phyloP scores from a whole-genome alignment of 1,140 invertebrate species.

The Drosophila sturtevanti region DNA sequence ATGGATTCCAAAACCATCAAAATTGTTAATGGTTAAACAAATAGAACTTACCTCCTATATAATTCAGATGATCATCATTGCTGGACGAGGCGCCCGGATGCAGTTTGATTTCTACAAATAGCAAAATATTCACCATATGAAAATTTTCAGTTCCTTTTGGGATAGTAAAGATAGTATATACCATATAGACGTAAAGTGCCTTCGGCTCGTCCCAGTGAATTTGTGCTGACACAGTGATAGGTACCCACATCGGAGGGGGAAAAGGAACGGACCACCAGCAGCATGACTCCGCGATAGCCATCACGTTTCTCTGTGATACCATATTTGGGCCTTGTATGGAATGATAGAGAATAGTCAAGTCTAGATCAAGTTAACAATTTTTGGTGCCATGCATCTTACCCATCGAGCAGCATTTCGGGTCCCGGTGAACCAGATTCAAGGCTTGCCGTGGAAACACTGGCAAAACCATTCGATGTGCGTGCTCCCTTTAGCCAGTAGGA shows the following conservation, averaged over 20 bases:
- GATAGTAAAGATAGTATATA: constrained; percentile 84
- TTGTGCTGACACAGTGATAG: constrained; percentile 95
- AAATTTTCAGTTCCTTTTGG: neutral
- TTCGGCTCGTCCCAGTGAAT: constrained; percentile 93
- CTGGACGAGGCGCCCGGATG: constrained; percentile 75
- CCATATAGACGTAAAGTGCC: constrained; percentile 93
- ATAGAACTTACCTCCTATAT: constrained; percentile 75
- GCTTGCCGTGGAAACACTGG: constrained; percentile 69
- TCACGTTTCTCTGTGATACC: constrained; percentile 89
- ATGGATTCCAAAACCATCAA: neutral
- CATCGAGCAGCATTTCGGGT: constrained; percentile 89
- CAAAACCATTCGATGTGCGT: constrained; percentile 81
- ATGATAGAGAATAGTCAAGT: neutral
- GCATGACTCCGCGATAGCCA: constrained; percentile 92
- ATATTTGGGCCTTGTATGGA: constrained; percentile 89
- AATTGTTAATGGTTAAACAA: no score
- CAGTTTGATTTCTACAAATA: constrained; percentile 79
- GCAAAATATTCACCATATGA: constrained; percentile 14
- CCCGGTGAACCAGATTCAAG: constrained; percentile 78
- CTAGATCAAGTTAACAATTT: constrained; percentile 4
- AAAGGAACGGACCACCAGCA: constrained; percentile 91
- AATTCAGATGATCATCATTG: constrained; percentile 80
- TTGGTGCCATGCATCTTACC: constrained; percentile 84
- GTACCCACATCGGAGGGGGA: constrained; percentile 91
- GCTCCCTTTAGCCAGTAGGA: constrained; percentile 93